Base-by-base conservation (phyloP, 2,888 invertebrate species). In the Dryocosmus kuriphilus region DNA sequence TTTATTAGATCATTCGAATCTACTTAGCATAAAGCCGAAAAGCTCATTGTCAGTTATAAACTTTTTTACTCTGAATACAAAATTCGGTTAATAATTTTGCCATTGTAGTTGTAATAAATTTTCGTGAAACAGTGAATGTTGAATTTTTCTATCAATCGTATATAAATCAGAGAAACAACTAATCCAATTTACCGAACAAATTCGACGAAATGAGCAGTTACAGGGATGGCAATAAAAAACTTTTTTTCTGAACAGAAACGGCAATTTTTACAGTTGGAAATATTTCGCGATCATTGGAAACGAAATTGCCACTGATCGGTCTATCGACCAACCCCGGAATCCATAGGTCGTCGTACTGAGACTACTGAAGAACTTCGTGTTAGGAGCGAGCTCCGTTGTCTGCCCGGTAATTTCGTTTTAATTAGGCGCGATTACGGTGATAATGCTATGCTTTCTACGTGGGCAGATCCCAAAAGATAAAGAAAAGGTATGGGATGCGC, bases 371-470 rank as follows among this genome's bases (percentile, higher is more conserved):
- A 80, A 78, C 79, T 76, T 76, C 62, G 82, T 82, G 84, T 83
- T 84, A 85, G 84, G 83, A 87, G 86, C 85, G 79, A 83, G 83
- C 84, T 77, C 74, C 77, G 76, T 46, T 79, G 67, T 81, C 81
- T 81, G 83, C 76, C 76, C 76, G 77, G 78, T 77, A 85, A 87
- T 81, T 84, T 80, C 83, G 85, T 87, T 89, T 89, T 87, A 88
- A 89, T 88, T 88, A 86, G 85, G 77, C 79, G 82, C 85, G 86
- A 88, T 88, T 85, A 85, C 83, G 83, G 81, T 75, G 85, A 86
- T 85, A 86, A 86, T 83, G 82, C 81, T 67, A 76, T 80, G 75
- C 76, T 82, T 78, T 81, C 73, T 80, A 77, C 82, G 81, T 79
- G 82, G 80, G 77, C 80, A 84, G 83, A 85, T 86, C 83, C 82